Percentiles rank a stretch among this genome's conserved stretches.
Conservation (phyloP, 2,888 invertebrate genomes). For the Morinoia aosen region DNA sequence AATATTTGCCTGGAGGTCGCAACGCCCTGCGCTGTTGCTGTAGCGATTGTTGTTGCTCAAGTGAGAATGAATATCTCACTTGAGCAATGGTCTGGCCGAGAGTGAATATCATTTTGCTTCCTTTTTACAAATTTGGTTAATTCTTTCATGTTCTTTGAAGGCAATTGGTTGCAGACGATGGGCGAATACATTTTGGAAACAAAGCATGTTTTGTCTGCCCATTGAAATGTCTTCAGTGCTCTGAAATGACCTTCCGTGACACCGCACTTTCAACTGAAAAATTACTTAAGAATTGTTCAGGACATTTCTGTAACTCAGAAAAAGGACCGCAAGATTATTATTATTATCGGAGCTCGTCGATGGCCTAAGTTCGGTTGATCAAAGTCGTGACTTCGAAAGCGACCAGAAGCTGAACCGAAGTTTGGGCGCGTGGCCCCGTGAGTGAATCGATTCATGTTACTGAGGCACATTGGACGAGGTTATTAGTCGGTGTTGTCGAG, state of each 20-base stretch:
- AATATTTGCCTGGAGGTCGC: neutral
- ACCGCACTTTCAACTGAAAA: neutral
- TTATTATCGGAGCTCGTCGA: neutral
- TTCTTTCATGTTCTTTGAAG: neutral
- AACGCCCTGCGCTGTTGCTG: neutral
- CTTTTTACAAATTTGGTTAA: neutral
- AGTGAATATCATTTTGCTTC: too few species aligned
- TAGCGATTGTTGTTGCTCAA: neutral
- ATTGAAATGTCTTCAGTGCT: neutral
- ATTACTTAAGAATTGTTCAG: neutral
- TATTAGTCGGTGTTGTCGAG: neutral
- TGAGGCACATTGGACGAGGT: neutral
- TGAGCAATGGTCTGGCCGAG: too few species aligned
- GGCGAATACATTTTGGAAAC: neutral
- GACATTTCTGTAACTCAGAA: neutral
- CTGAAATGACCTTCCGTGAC: neutral
- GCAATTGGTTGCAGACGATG: neutral
- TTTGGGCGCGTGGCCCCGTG: neutral
- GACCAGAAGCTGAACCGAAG: neutral
- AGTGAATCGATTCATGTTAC: neutral
- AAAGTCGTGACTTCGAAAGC: neutral
- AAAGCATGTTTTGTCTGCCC: neutral
- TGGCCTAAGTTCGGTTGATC: neutral
- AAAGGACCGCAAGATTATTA: neutral
- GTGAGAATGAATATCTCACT: neutral